Conservation (phyloP, 2,888 invertebrate species). For the Sussaba pulchella region DNA sequence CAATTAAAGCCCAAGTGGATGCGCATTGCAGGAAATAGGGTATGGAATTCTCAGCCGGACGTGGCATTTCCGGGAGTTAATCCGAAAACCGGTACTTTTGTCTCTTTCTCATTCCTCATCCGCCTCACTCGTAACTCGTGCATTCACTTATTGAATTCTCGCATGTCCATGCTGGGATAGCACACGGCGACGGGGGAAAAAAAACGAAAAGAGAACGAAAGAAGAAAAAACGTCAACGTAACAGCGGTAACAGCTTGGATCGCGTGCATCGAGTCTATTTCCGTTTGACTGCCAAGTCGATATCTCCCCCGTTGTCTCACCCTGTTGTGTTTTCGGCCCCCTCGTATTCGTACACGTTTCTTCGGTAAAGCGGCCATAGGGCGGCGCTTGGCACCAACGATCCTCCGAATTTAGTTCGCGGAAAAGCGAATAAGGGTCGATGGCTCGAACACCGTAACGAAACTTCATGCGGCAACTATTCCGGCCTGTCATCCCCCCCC, state of each 20-base stretch:
- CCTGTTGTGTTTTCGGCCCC: conserved; percentile 8
- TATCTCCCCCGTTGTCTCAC: conserved; percentile 38
- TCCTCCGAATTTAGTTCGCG: conserved; percentile 28
- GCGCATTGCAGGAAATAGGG: conserved; percentile 17
- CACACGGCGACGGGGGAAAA: conserved; percentile 1
- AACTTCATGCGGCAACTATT: neutral
- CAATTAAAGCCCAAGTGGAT: neutral
- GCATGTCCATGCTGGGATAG: conserved; percentile 44
- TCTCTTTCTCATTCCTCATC: conserved; percentile 2
- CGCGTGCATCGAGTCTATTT: conserved; percentile 64
- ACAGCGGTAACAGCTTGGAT: conserved; percentile 42
- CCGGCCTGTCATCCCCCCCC: neutral
- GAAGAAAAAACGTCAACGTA: conserved; percentile 22
- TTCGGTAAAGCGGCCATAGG: conserved; percentile 17
- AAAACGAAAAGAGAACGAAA: conserved; percentile 19
- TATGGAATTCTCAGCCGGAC: conserved; percentile 42
- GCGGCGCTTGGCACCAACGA: conserved; percentile 27
- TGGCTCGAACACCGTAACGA: conserved; percentile 9
- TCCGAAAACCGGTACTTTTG: conserved; percentile 37
- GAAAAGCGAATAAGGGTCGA: conserved; percentile 21
- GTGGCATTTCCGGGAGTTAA: conserved; percentile 39
- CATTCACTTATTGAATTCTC: conserved; percentile 60
- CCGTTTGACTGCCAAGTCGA: conserved; percentile 57
- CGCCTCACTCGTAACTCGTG: conserved; percentile 17
- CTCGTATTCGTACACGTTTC: neutral